Conservation (phyloP, 2,888 invertebrate species). For the Acleris emargana region DNA sequence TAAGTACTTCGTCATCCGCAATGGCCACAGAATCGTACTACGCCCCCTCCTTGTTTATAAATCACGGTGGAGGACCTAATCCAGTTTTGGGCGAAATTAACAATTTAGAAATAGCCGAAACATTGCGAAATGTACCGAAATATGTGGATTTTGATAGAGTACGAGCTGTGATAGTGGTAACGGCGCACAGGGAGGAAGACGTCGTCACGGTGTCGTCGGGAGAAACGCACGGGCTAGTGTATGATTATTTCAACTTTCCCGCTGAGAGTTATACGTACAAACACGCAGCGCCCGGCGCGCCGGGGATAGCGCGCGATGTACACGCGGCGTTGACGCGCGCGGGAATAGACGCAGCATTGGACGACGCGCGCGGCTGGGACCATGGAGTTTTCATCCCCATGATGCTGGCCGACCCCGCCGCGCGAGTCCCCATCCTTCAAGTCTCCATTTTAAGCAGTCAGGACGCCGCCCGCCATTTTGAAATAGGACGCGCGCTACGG, state of each 20-base stretch:
- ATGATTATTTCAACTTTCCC: constrained; percentile 57
- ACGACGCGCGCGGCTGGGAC: constrained; percentile 58
- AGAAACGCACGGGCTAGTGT: constrained; percentile 48
- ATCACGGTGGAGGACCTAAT: constrained; percentile 76
- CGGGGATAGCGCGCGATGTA: constrained; percentile 49
- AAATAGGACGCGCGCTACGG: constrained; percentile 51
- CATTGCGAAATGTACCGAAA: constrained; percentile 48
- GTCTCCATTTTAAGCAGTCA: constrained; percentile 56
- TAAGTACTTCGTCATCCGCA: not conserved
- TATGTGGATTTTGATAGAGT: constrained; percentile 47
- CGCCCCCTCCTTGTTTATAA: constrained; percentile 75
- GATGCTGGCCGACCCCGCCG: constrained; percentile 59
- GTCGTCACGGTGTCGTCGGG: constrained; percentile 53
- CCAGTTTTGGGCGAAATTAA: constrained; percentile 65
- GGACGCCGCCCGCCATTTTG: constrained; percentile 50
- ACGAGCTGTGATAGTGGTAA: constrained; percentile 54
- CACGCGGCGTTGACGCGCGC: constrained; percentile 50
- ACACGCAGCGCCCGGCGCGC: constrained; percentile 53
- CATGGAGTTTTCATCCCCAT: constrained; percentile 63
- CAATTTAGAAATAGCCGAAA: constrained; percentile 50
- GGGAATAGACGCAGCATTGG: constrained; percentile 48
- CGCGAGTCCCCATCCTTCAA: constrained; percentile 57
- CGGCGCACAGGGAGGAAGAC: constrained; percentile 57
- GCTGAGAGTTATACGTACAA: constrained; percentile 54
- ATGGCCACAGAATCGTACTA: constrained; percentile 4